phyloP scores from a whole-genome alignment of 2,797 vertebrate species.

The Sciaenops ocellatus region DNA sequence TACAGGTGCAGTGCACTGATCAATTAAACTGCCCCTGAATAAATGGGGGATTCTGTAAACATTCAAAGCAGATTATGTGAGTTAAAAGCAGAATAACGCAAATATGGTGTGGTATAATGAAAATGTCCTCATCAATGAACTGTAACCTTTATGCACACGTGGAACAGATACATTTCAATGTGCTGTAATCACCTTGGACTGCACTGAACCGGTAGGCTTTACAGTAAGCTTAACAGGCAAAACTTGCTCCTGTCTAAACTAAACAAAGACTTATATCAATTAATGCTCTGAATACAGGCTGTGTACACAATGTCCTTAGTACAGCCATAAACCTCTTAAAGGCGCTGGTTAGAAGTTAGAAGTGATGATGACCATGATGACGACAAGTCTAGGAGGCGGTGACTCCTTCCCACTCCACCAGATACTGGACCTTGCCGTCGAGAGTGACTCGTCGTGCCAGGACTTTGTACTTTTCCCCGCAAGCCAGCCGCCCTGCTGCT shows the following conservation, averaged over 20 bases:
- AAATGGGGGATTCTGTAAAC: slow-evolving; percentile 46
- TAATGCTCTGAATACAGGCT: slow-evolving; percentile 69
- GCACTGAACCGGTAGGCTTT: slow-evolving; percentile 64
- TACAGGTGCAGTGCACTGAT: slow-evolving; percentile 57
- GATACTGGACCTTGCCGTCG: slow-evolving; percentile 98
- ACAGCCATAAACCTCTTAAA: slow-evolving; percentile 35
- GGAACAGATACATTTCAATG: slow-evolving; percentile 34
- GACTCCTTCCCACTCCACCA: slow-evolving; percentile 99
- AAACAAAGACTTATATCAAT: slow-evolving; percentile 59
- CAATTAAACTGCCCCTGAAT: slow-evolving; percentile 31
- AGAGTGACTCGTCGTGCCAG: slow-evolving; percentile 95
- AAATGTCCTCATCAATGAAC: slow-evolving; percentile 21
- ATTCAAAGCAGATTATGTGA: slow-evolving; percentile 42
- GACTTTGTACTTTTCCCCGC: slow-evolving; percentile 96
- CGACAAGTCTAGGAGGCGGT: slow-evolving; percentile 92
- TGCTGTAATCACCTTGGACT: slow-evolving; percentile 16
- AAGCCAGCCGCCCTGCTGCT: slow-evolving; percentile 96
- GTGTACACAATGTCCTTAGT: slow-evolving; percentile 34
- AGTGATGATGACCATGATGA: not conserved
- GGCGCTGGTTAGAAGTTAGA: slow-evolving; percentile 45
- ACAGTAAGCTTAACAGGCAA: slow-evolving; percentile 49
- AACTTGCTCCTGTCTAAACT: slow-evolving; percentile 54
- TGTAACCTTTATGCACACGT: slow-evolving; percentile 21
- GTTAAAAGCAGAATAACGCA: slow-evolving; percentile 39
- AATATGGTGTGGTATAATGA: slow-evolving; percentile 21